These are phyloP conservation scores for Drepanosiphum platanoidis DNA, from an alignment of 2,888 invertebrate species.

Conservation along the genomic window DNA sequence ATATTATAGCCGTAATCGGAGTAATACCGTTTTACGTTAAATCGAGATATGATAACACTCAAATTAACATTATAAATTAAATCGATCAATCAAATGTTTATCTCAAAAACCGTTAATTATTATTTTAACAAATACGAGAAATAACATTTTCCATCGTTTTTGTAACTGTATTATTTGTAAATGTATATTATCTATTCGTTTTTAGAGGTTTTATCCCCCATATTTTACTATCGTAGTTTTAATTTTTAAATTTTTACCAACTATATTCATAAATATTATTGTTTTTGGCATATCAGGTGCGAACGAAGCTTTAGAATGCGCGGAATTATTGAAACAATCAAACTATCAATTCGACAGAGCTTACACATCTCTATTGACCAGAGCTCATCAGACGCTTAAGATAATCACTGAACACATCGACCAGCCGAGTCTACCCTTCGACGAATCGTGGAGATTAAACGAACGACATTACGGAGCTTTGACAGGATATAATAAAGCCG, in stretches of 20 bases:
- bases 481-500: constrained; percentile 68
- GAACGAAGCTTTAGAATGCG: constrained; percentile 67
- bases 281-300: background rate
- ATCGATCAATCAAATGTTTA: background rate
- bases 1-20: too few species aligned
- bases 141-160: too few species aligned
- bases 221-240: background rate
- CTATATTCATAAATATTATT: background rate
- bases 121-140: too few species aligned
- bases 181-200: too few species aligned
- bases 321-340: constrained; percentile 66
- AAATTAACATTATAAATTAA: background rate
- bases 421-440: constrained; percentile 65
- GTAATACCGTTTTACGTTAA: background rate
- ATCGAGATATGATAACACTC: background rate
- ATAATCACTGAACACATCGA: constrained; percentile 66
- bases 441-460: constrained; percentile 67
- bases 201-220: too few species aligned
- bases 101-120: too few species aligned
- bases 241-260: background rate
- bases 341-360: constrained; percentile 67
- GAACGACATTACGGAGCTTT: constrained; percentile 68
- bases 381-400: constrained; percentile 67
- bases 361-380: constrained; percentile 67
- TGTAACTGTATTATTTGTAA: too few species aligned